These are phyloP conservation scores for Lipophrys pholis DNA, from an alignment of 2,113 vertebrate genomes.

Conservation along the genomic window DNA sequence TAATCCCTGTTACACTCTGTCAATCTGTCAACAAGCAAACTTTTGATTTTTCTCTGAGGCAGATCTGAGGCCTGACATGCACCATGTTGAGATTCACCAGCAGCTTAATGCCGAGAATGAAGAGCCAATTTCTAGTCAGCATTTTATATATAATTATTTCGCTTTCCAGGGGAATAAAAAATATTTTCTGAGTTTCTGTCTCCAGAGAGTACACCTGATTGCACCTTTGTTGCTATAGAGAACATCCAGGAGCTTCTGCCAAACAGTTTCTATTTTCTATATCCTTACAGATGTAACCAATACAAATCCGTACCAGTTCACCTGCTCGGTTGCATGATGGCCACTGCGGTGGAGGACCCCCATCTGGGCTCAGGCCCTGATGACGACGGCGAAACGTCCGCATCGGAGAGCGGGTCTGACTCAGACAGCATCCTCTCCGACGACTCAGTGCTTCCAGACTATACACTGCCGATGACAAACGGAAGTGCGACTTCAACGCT, in stretches of 20 bases:
- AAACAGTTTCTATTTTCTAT: slow-evolving; percentile 1
- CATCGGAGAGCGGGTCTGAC: slow-evolving; percentile 61
- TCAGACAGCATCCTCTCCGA: slow-evolving; percentile 82
- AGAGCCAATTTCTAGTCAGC: slow-evolving; percentile 10
- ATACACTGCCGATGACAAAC: background rate
- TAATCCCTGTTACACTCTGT: slow-evolving; percentile 36
- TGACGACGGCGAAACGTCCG: slow-evolving; percentile 53
- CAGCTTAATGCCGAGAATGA: background rate
- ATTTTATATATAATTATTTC: slow-evolving; percentile 13
- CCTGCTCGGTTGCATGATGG: slow-evolving; percentile 68
- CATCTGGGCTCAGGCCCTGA: slow-evolving; percentile 67
- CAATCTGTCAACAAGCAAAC: slow-evolving; percentile 27
- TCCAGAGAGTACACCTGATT: background rate
- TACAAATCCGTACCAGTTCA: slow-evolving; percentile 13
- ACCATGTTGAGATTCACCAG: background rate
- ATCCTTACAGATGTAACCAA: slow-evolving; percentile 57
- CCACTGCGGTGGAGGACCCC: slow-evolving; percentile 55
- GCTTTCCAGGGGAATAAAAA: background rate
- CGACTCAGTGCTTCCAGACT: slow-evolving; percentile 82
- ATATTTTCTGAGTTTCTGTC: background rate
- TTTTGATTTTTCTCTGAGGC: background rate
- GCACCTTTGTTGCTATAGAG: slow-evolving; percentile 3
- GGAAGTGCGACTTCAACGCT: slow-evolving; percentile 45
- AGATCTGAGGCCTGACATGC: background rate
- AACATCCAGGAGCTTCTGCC: background rate